These are phyloP conservation scores for Aporophyla lueneburgensis DNA, from an alignment of 2,888 invertebrate genomes.

Conservation along the genomic window DNA sequence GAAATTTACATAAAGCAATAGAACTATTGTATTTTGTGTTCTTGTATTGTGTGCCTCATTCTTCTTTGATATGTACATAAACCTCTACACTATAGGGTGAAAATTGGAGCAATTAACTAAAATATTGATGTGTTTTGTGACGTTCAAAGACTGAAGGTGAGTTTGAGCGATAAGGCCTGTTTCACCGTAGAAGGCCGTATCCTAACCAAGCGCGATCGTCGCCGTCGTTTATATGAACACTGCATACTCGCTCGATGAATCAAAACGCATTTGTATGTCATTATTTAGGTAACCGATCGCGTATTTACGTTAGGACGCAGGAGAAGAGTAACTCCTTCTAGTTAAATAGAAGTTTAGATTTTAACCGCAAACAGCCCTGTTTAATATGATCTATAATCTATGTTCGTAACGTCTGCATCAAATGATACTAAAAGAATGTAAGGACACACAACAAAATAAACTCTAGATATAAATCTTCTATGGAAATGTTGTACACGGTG, in stretches of 20 bases:
- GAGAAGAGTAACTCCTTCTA: not conserved
- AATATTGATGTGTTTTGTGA: conserved; percentile 26
- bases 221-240: not conserved
- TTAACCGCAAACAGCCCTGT: not conserved
- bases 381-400: not conserved
- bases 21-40: not conserved
- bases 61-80: conserved; percentile 3
- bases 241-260: too few species aligned
- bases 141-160: not conserved
- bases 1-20: not conserved
- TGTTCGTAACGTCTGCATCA: conserved; percentile 9
- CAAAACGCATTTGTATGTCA: not conserved
- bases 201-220: not conserved
- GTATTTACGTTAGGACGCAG: not conserved
- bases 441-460: not conserved
- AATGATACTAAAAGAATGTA: not conserved
- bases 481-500: conserved; percentile 14
- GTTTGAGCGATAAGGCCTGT: conserved; percentile 32
- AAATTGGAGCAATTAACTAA: too few species aligned
- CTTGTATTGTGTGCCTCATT: not conserved
- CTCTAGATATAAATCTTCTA: conserved; percentile 5
- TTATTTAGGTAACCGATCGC: not conserved
- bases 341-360: not conserved
- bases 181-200: not conserved
- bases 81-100: not conserved